Percentiles rank a stretch among this genome's conserved stretches.
These are phyloP conservation scores for Delichon dasypus DNA, from an alignment of 2,797 vertebrate genomes.

Conservation along the genomic window DNA sequence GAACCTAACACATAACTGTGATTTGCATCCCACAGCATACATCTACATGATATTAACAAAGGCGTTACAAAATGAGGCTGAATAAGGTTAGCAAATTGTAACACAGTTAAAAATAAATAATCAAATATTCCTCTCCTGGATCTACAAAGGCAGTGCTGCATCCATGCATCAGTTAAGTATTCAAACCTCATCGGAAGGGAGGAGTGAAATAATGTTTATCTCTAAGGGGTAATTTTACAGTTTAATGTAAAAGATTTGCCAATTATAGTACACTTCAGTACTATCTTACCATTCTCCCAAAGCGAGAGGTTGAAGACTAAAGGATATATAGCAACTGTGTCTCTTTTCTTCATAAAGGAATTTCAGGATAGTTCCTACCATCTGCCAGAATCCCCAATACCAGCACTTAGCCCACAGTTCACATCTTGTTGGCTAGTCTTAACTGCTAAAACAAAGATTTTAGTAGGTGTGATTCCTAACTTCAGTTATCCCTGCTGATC, in stretches of 20 bases:
- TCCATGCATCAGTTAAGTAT: not conserved
- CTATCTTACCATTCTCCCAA: not conserved
- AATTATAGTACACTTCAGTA: not conserved
- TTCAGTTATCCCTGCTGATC: not conserved
- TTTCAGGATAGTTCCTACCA: not conserved
- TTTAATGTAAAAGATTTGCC: not conserved
- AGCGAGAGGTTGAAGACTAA: not conserved
- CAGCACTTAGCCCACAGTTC: not conserved
- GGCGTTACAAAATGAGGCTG: not conserved
- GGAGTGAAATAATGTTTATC: not conserved
- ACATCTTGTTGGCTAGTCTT: not conserved
- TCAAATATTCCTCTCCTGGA: not conserved
- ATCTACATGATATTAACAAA: not conserved
- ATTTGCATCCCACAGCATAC: not conserved
- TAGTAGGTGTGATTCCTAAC: not conserved
- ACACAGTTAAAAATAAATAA: slow-evolving; percentile 18
- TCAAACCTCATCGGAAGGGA: not conserved
- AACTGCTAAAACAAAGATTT: not conserved
- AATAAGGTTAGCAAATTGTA: not conserved
- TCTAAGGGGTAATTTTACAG: not conserved
- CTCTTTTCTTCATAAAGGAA: not conserved
- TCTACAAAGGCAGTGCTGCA: not conserved
- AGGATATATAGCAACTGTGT: not conserved
- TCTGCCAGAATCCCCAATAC: not conserved
- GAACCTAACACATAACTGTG: not conserved